A percentile compares a stretch with the other conserved stretches of the same genome.
Evolutionary conservation across 2,113 vertebrate genomes (phyloP).

Genomic region (Lamprotornis superbus): DNA sequence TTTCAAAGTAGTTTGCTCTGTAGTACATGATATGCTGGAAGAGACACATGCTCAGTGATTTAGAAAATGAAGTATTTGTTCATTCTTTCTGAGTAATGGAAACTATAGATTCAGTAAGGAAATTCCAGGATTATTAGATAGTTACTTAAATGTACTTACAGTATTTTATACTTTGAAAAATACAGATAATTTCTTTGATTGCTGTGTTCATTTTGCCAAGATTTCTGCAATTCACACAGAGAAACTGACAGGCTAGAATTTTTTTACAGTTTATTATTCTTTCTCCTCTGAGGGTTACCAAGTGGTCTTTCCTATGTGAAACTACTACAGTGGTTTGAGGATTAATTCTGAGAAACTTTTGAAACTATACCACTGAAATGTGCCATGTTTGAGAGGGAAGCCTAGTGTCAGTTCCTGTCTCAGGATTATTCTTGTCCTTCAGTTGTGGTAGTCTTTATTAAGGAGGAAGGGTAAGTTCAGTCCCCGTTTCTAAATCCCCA

Average conservation of each 20-base stretch:
- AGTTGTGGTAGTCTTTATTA: not conserved
- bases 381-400: not conserved
- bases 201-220: not conserved
- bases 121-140: not conserved
- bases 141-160: not conserved
- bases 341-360: not conserved
- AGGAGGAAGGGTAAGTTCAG: not conserved
- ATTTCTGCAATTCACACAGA: not conserved
- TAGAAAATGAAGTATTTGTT: not conserved
- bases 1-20: not conserved
- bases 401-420: not conserved
- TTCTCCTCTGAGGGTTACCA: not conserved
- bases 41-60: not conserved
- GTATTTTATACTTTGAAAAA: not conserved
- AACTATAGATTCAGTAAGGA: not conserved
- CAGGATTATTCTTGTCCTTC: not conserved
- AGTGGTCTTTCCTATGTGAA: not conserved
- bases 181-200: not conserved
- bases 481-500: not conserved
- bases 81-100: not conserved
- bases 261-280: slow-evolving; percentile 8
- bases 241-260: not conserved
- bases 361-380: not conserved
- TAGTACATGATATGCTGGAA: not conserved
- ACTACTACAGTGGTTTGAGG: not conserved